A percentile compares a stretch with the other conserved stretches of the same genome.
Evolutionary conservation across 2,888 invertebrate genomes (phyloP).

Genomic region (Poecilobothrus nobilitatus): DNA sequence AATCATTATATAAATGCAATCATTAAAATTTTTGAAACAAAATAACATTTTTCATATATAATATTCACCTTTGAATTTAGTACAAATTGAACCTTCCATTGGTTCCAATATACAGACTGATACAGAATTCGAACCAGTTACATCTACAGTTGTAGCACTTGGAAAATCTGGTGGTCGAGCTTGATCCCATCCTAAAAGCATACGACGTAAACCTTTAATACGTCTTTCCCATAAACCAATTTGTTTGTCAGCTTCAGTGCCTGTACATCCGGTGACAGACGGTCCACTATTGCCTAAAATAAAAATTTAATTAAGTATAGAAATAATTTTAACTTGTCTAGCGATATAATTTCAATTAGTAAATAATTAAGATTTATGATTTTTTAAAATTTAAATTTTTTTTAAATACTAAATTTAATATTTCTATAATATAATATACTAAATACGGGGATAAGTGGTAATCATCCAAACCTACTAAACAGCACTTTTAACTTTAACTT

Average conservation of each 20-base stretch:
- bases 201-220: slow-evolving; percentile 47
- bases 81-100: slow-evolving; percentile 72
- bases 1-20: no score
- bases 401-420: no score
- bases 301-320: background rate
- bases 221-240: slow-evolving; percentile 79
- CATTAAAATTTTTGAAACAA: no score
- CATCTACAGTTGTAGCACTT: slow-evolving; percentile 63
- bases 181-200: slow-evolving; percentile 82
- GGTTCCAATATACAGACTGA: slow-evolving; percentile 61
- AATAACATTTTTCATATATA: no score
- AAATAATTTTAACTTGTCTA: no score
- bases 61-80: slow-evolving; percentile 76
- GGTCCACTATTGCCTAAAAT: slow-evolving; percentile 41
- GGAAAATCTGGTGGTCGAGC: slow-evolving; percentile 75
- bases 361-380: no score
- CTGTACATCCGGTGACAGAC: slow-evolving; percentile 60
- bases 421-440: no score
- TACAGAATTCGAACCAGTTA: slow-evolving; percentile 54
- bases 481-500: no score
- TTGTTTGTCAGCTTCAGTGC: slow-evolving; percentile 71
- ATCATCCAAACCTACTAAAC: no score
- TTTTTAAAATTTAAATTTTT: no score
- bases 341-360: no score
- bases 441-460: no score